phyloP scores from a whole-genome alignment of 2,797 vertebrate species.

The Anguilla obscura region DNA sequence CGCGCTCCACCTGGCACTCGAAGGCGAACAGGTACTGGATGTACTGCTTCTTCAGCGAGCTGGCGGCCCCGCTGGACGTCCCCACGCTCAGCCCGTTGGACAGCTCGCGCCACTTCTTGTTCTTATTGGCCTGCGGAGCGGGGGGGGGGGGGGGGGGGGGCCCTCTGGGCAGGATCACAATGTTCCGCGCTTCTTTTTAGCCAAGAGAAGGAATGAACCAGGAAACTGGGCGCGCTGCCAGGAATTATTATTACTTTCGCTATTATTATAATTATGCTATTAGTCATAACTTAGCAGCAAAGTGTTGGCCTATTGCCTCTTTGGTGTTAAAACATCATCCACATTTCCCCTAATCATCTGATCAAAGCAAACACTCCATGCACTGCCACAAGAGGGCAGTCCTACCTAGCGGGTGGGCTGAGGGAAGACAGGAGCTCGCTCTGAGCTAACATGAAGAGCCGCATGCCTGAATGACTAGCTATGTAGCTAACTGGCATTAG shows the following conservation, averaged over 20 bases:
- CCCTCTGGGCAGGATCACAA: background rate
- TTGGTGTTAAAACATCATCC: background rate
- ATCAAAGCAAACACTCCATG: background rate
- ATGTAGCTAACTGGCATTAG: background rate
- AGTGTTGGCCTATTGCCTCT: background rate
- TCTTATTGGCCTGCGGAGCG: slow-evolving; percentile 87
- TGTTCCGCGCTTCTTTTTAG: background rate
- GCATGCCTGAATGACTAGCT: background rate
- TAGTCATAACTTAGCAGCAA: background rate
- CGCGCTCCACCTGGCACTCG: slow-evolving; percentile 93
- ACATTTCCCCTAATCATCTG: background rate
- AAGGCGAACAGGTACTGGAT: slow-evolving; percentile 96
- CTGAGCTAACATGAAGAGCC: background rate
- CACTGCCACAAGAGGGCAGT: background rate
- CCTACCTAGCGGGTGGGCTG: background rate
- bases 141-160: background rate
- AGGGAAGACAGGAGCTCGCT: background rate
- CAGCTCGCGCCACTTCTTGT: slow-evolving; percentile 96
- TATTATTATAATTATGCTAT: background rate
- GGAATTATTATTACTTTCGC: background rate
- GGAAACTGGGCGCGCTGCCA: background rate
- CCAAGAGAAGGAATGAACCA: background rate
- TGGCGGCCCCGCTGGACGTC: slow-evolving; percentile 90
- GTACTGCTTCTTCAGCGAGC: slow-evolving; percentile 95
- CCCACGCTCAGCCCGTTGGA: slow-evolving; percentile 84